phyloP scores from a whole-genome alignment of 37 sponge, comb jelly and placozoan genomes.

The Haliclona indistincta region DNA sequence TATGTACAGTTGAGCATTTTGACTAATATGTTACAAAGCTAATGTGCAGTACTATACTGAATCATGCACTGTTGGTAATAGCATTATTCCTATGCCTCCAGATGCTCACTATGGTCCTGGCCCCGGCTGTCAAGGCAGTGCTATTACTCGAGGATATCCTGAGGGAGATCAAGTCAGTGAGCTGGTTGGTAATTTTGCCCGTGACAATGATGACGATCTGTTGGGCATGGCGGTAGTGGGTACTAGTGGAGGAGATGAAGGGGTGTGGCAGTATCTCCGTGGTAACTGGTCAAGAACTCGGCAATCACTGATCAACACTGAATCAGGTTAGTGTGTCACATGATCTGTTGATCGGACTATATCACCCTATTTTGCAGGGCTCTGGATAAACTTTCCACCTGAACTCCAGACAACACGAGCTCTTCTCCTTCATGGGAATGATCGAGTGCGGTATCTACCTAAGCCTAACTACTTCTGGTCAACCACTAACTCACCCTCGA shows the following conservation, averaged over 20 bases:
- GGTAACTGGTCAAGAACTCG: conserved; percentile 29
- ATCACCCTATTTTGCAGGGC: not conserved
- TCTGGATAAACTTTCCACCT: conserved; percentile 77
- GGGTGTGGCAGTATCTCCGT: conserved; percentile 80
- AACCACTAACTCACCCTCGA: conserved; percentile 24
- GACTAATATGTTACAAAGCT: too few species aligned
- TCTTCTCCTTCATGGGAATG: conserved; percentile 62
- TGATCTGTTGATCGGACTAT: not conserved
- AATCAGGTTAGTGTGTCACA: not conserved
- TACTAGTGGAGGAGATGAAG: not conserved
- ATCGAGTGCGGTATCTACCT: conserved; percentile 73
- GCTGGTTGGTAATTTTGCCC: conserved; percentile 18
- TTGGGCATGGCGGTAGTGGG: conserved; percentile 69
- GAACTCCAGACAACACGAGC: conserved; percentile 43
- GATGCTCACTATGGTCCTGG: conserved; percentile 73
- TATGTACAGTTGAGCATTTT: too few species aligned
- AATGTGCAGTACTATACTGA: too few species aligned
- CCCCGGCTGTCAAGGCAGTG: conserved; percentile 42
- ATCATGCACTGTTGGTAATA: too few species aligned
- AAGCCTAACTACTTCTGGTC: conserved; percentile 66
- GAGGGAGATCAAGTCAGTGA: conserved; percentile 40
- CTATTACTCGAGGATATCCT: not conserved
- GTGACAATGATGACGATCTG: conserved; percentile 45
- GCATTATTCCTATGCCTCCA: conserved; percentile 10
- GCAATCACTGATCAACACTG: not conserved